Percentiles rank a stretch among this genome's conserved stretches.
Evolutionary conservation across 35 echinoderm and acorn worm genomes (phyloP).

Genomic region (Heliocidaris erythrogramma): DNA sequence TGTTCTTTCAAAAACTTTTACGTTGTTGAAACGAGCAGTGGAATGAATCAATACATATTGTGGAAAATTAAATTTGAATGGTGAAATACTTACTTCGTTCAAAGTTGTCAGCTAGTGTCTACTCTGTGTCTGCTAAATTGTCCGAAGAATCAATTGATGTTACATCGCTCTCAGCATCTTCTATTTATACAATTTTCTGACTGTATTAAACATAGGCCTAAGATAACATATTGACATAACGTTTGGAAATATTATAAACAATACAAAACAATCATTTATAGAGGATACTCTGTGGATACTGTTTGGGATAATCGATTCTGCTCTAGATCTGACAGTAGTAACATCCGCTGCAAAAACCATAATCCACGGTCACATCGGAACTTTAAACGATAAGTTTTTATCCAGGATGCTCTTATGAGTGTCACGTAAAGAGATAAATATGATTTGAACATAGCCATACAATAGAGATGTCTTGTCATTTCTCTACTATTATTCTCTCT

Average conservation of each 20-base stretch:
- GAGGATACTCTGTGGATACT: background rate
- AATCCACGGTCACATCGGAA: background rate
- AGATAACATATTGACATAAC: background rate
- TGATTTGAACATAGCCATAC: background rate
- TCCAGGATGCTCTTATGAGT: background rate
- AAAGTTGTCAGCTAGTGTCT: background rate
- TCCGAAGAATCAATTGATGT: background rate
- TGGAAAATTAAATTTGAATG: background rate
- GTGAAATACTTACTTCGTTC: background rate
- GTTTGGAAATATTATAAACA: background rate
- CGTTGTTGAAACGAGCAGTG: no score
- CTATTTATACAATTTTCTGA: background rate
- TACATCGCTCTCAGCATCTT: background rate
- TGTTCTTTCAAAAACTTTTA: no score
- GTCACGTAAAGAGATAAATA: background rate
- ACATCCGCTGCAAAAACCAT: background rate
- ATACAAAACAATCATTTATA: background rate
- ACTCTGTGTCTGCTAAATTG: background rate
- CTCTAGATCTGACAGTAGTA: background rate
- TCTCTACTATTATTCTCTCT: background rate
- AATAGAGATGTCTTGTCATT: background rate
- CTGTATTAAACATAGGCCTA: background rate
- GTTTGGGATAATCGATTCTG: background rate
- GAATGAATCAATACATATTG: no score
- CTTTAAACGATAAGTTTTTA: background rate